Evolutionary conservation across 2,113 vertebrate genomes (phyloP).

Genomic region (Uropsilus gracilis): DNA sequence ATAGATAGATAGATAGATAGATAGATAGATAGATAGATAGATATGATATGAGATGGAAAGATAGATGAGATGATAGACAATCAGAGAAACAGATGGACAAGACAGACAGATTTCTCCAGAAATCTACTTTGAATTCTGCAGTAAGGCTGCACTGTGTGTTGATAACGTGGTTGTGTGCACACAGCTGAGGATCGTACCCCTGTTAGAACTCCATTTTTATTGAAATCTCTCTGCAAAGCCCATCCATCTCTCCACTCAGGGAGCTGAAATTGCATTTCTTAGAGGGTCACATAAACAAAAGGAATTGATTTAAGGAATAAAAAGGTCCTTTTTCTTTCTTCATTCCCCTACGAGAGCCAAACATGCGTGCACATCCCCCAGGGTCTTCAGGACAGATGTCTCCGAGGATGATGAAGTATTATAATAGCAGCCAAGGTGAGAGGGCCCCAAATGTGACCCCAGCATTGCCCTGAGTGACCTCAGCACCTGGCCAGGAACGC

Average conservation of each 20-base stretch:
- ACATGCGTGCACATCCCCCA: not conserved
- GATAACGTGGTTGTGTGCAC: not conserved
- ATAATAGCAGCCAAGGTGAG: not conserved
- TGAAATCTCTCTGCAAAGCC: not conserved
- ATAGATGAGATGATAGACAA: too few relatives aligned
- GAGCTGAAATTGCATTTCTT: not conserved
- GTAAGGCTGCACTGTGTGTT: not conserved
- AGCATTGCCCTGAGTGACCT: not conserved
- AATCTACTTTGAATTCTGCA: slow-evolving; percentile 45
- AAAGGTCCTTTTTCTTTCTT: not conserved
- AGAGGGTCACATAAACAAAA: not conserved
- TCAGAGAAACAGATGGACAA: too few relatives aligned
- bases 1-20: too few relatives aligned
- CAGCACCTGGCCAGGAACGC: not conserved
- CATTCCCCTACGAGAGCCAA: not conserved
- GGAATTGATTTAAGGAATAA: not conserved
- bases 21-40: too few relatives aligned
- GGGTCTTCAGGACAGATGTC: not conserved
- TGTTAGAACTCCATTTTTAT: not conserved
- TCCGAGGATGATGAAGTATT: not conserved
- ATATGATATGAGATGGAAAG: too few relatives aligned
- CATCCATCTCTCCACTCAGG: not conserved
- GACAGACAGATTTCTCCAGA: not conserved
- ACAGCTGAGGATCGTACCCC: not conserved
- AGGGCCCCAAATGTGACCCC: not conserved